Percentiles rank a stretch among this genome's conserved stretches.
Conservation (phyloP, 2,113 vertebrate species). For the Rhizomys pruinosus region DNA sequence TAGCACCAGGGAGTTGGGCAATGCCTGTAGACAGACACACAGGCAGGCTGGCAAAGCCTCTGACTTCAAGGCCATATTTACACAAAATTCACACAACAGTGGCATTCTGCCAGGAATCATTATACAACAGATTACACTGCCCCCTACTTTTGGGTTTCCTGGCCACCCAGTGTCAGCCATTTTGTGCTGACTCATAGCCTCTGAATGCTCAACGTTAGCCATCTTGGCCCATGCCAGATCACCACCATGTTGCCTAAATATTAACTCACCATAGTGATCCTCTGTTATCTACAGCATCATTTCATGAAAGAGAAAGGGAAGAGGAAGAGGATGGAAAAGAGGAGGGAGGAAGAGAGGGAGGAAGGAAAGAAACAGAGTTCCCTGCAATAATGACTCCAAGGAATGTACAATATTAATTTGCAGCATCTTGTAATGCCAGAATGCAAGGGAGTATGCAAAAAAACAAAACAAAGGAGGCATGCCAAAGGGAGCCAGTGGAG, state of each 20-base stretch:
- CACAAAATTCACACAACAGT: neutral
- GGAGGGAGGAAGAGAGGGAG: neutral
- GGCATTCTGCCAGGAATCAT: neutral
- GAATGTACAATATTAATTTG: neutral
- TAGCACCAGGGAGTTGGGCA: too few species aligned
- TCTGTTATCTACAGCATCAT: neutral
- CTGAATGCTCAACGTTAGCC: too few species aligned
- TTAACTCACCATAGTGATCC: neutral
- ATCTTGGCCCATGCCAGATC: too few species aligned
- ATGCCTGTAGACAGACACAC: neutral
- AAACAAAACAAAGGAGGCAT: neutral
- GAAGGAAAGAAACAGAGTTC: neutral
- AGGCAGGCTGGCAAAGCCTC: neutral
- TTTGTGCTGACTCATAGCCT: neutral
- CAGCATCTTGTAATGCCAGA: neutral
- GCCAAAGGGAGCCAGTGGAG: neutral
- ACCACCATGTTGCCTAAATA: neutral
- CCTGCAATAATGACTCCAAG: neutral
- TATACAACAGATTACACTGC: neutral
- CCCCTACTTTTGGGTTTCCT: neutral
- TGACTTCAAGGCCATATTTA: neutral
- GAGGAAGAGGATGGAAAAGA: neutral
- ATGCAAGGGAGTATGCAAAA: neutral
- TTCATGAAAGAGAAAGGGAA: too few species aligned
- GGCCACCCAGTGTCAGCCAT: neutral